These are phyloP conservation scores for Paratilapia polleni DNA, from an alignment of 2,113 vertebrate species.

Conservation along the genomic window DNA sequence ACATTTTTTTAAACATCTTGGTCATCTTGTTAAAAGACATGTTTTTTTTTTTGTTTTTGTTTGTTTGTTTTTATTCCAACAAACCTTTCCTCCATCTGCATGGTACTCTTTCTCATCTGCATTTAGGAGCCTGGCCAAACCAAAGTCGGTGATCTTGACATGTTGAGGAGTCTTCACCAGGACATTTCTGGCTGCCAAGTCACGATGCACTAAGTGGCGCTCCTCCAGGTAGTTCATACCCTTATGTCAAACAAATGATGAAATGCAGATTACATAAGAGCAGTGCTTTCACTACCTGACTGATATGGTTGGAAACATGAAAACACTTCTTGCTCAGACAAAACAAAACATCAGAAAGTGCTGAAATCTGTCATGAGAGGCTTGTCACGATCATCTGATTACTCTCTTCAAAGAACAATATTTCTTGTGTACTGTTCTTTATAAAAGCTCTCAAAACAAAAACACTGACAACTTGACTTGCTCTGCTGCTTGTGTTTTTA, in stretches of 20 bases:
- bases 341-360: background rate
- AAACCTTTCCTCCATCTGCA: constrained; percentile 94
- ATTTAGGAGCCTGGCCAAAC: constrained; percentile 92
- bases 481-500: background rate
- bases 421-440: background rate
- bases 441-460: background rate
- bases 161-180: constrained; percentile 97
- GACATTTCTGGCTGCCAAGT: constrained; percentile 95
- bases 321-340: background rate
- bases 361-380: background rate
- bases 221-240: constrained; percentile 99
- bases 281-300: background rate
- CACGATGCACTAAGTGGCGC: constrained; percentile 93
- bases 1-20: background rate
- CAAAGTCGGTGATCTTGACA: constrained; percentile 97
- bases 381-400: background rate
- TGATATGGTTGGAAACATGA: background rate
- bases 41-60: background rate
- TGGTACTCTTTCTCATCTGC: constrained; percentile 97
- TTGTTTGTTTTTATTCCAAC: background rate
- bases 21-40: background rate
- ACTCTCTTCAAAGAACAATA: background rate
- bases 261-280: background rate
- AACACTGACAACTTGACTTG: background rate
- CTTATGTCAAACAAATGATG: constrained; percentile 72